Conservation (phyloP, 2,113 vertebrate species). For the Dasyprocta punctata region DNA sequence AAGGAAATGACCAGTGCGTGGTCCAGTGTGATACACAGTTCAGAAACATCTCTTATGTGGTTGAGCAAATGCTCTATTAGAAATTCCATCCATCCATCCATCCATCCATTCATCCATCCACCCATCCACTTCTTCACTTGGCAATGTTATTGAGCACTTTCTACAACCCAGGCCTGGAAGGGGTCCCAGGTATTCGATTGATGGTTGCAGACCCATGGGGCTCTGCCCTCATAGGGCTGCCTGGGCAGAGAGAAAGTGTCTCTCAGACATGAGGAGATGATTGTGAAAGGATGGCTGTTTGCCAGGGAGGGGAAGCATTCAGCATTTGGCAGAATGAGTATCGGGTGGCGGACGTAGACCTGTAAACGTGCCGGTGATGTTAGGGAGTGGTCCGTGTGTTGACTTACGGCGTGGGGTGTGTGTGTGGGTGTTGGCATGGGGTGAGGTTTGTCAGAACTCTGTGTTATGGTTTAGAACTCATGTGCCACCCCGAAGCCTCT, state of each 20-base stretch:
- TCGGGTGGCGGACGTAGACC: too few relatives aligned
- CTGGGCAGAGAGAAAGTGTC: neutral
- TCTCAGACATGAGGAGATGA: too few relatives aligned
- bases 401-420: too few relatives aligned
- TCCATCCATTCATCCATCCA: neutral
- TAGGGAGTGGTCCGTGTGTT: accelerated
- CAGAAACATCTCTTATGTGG: accelerated
- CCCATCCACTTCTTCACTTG: neutral
- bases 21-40: too few relatives aligned
- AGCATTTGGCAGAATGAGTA: neutral
- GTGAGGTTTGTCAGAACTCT: neutral
- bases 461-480: neutral
- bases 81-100: neutral
- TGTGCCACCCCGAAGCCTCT: neutral
- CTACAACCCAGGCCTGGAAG: neutral
- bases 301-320: neutral
- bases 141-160: neutral
- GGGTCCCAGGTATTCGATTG: neutral
- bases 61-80: neutral
- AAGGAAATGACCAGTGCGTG: neutral
- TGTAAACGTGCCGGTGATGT: neutral
- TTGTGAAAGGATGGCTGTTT: neutral
- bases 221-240: neutral
- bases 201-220: too few relatives aligned
- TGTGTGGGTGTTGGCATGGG: neutral